phyloP scores from a whole-genome alignment of 1,140 invertebrate genomes.

The Aplysia californica region DNA sequence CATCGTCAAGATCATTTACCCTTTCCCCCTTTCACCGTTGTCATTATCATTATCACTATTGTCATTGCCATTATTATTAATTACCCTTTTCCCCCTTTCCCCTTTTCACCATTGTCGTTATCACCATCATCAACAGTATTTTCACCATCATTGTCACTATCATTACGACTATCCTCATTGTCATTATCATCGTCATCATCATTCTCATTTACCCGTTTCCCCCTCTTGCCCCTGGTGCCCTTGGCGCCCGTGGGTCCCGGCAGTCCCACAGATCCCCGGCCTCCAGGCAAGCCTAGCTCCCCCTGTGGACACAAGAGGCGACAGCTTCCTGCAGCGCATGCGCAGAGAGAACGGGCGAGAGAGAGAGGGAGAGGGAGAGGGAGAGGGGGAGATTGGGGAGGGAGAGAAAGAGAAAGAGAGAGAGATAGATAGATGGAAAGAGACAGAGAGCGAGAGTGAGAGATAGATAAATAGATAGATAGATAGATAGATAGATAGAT shows the following conservation, averaged over 20 bases:
- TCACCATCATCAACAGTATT: too few relatives aligned
- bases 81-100: too few relatives aligned
- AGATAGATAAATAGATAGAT: neutral
- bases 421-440: neutral
- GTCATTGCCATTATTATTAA: too few relatives aligned
- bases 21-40: too few relatives aligned
- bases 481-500: neutral
- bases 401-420: neutral
- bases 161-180: too few relatives aligned
- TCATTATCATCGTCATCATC: too few relatives aligned
- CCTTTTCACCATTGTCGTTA: too few relatives aligned
- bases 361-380: neutral
- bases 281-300: constrained; percentile 78
- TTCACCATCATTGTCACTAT: too few relatives aligned
- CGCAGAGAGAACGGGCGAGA: neutral
- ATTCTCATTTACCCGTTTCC: constrained; percentile 78
- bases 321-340: too few relatives aligned
- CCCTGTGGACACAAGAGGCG: constrained; percentile 47
- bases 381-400: neutral
- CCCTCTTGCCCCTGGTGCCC: constrained; percentile 82
- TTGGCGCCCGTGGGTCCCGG: constrained; percentile 80
- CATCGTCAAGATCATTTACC: too few relatives aligned
- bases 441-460: too few relatives aligned
- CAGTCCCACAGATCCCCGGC: constrained; percentile 79
- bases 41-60: too few relatives aligned